phyloP scores from a whole-genome alignment of 1,140 invertebrate species.

The Bilobella aurantiaca region DNA sequence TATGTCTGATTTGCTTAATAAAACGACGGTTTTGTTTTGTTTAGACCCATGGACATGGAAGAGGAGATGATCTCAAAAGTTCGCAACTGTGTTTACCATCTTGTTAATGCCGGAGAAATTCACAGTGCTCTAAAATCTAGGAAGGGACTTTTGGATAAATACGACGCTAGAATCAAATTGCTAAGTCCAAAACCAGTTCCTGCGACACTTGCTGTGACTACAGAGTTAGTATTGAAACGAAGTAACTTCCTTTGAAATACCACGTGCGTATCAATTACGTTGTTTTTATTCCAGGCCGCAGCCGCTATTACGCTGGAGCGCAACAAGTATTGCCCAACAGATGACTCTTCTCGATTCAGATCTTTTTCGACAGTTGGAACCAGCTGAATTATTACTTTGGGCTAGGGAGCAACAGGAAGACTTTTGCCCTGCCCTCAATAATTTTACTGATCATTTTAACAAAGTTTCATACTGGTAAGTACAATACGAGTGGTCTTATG shows the following conservation, averaged over 20 bases:
- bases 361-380: conserved; percentile 91
- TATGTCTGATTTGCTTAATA: no score
- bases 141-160: conserved; percentile 80
- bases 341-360: conserved; percentile 95
- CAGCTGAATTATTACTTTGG: conserved; percentile 93
- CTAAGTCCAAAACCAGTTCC: conserved; percentile 43
- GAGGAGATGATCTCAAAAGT: conserved; percentile 59
- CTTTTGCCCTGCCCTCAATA: conserved; percentile 85
- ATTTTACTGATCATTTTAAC: conserved; percentile 98
- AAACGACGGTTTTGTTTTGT: conserved; percentile 36
- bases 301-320: conserved; percentile 82
- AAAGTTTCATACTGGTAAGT: conserved; percentile 94
- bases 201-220: conserved; percentile 40
- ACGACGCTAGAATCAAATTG: conserved; percentile 59
- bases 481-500: no score
- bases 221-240: conserved; percentile 37
- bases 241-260: no score
- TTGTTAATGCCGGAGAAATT: conserved; percentile 68
- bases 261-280: not conserved
- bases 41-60: conserved; percentile 70
- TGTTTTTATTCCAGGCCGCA: conserved; percentile 47
- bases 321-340: conserved; percentile 85
- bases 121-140: conserved; percentile 78
- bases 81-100: conserved; percentile 82
- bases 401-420: conserved; percentile 95